Conservation (phyloP, 2,797 vertebrate species). For the Microctenopoma stevenorrisi region DNA sequence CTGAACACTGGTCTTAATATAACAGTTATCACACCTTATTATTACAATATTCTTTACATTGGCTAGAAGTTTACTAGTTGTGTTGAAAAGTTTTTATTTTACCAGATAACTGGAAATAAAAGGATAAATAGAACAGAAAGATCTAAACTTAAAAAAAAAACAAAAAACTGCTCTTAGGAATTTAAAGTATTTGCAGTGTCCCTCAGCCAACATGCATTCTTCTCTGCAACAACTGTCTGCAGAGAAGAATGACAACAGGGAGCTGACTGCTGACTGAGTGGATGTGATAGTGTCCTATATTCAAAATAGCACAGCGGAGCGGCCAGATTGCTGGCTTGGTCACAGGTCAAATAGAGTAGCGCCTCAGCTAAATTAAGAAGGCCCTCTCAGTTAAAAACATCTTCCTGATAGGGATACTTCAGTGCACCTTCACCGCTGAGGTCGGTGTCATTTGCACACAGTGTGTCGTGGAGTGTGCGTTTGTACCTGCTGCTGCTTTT, state of each 20-base stretch:
- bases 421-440: not conserved
- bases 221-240: not conserved
- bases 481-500: constrained; percentile 6
- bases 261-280: constrained; percentile 29
- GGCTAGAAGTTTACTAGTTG: too few relatives aligned
- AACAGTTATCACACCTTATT: too few relatives aligned
- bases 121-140: not conserved
- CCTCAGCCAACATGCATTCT: not conserved
- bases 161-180: not conserved
- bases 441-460: constrained; percentile 36
- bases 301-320: constrained; percentile 47
- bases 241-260: constrained; percentile 9
- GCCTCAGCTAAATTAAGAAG: constrained; percentile 46
- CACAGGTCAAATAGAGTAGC: constrained; percentile 55
- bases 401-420: constrained; percentile 52
- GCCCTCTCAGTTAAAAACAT: constrained; percentile 54
- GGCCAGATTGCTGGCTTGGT: constrained; percentile 22
- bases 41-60: too few relatives aligned
- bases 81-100: not conserved
- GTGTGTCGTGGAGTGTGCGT: constrained; percentile 3
- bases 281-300: constrained; percentile 43
- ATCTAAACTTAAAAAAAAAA: not conserved
- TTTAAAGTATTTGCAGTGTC: not conserved
- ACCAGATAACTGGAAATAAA: not conserved
- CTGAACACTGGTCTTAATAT: too few relatives aligned